These are phyloP conservation scores for Leptodirus hochenwartii DNA, from an alignment of 2,888 invertebrate species.

Conservation along the genomic window DNA sequence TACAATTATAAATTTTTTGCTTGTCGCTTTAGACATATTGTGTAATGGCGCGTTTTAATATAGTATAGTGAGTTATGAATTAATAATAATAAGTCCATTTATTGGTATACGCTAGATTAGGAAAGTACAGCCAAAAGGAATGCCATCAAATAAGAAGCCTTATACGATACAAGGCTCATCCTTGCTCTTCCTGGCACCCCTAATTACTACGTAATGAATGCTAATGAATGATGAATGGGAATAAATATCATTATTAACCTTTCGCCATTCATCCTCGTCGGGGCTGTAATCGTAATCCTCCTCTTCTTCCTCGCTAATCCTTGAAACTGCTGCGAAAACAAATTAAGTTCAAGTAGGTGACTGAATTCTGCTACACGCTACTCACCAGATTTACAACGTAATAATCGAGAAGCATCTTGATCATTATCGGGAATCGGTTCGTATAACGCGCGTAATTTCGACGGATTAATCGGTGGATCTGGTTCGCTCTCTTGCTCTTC, in stretches of 20 bases:
- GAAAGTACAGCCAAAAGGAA: conserved; percentile 1
- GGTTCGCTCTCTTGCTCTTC: conserved; percentile 26
- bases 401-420: conserved; percentile 28
- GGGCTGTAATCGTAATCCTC: conserved; percentile 70
- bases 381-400: conserved; percentile 34
- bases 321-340: conserved; percentile 35
- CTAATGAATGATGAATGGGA: conserved; percentile 10
- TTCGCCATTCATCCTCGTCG: conserved; percentile 78
- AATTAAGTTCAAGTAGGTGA: conserved; percentile 2
- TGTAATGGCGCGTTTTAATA: no score
- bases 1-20: no score
- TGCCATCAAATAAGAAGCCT: no score
- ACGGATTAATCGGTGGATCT: conserved; percentile 26
- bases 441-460: conserved; percentile 36
- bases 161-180: no score
- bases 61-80: no score
- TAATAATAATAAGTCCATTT: no score
- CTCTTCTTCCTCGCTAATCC: conserved; percentile 64
- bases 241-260: conserved; percentile 30
- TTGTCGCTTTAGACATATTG: no score
- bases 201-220: conserved; percentile 2
- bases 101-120: no score
- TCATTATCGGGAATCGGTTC: conserved; percentile 27
- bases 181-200: no score
- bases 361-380: not conserved